phyloP scores from a whole-genome alignment of 2,113 vertebrate species.

The Nanorana parkeri region DNA sequence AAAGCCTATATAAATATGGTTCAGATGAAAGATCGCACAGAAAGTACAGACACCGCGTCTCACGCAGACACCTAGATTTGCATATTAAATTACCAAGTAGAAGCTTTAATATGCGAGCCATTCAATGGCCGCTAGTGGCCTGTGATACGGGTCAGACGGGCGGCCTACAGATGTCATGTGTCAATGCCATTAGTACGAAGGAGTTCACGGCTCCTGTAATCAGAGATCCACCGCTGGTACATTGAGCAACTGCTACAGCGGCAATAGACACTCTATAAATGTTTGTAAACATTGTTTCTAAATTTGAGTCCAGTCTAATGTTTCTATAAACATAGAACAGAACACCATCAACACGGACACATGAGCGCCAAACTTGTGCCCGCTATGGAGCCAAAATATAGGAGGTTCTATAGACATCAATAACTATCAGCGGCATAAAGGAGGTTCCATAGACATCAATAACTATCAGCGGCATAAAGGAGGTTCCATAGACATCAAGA shows the following conservation, averaged over 20 bases:
- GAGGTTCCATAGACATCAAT: too few relatives aligned
- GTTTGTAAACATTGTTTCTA: slow-evolving; percentile 28
- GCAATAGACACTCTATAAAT: neutral
- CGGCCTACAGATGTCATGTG: neutral
- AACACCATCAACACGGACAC: neutral
- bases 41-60: too few relatives aligned
- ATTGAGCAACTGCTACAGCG: neutral
- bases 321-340: neutral
- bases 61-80: too few relatives aligned
- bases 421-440: too few relatives aligned
- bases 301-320: neutral
- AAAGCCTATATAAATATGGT: neutral
- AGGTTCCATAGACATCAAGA: too few relatives aligned
- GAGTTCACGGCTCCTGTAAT: neutral
- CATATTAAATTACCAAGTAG: too few relatives aligned
- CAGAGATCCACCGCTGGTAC: neutral
- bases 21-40: neutral
- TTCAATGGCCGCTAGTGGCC: neutral
- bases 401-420: too few relatives aligned
- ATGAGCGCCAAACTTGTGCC: neutral
- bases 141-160: neutral
- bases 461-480: too few relatives aligned
- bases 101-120: too few relatives aligned
- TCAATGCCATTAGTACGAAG: neutral
- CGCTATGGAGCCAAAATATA: too few relatives aligned